These are phyloP conservation scores for Mythimna pallens DNA, from an alignment of 2,888 invertebrate species.

Conservation along the genomic window DNA sequence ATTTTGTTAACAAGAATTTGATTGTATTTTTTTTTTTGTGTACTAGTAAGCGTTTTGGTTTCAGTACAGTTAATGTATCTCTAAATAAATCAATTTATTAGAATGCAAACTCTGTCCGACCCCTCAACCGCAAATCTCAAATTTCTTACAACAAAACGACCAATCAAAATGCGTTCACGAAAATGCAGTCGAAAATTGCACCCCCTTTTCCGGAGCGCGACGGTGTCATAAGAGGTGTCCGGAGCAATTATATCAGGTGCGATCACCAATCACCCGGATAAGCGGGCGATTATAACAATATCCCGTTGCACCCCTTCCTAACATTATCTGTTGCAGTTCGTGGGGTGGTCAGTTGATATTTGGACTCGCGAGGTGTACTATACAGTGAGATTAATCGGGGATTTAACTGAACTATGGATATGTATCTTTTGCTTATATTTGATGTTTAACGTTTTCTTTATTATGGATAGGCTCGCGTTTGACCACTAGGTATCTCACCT, in stretches of 20 bases:
- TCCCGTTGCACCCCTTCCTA: constrained; percentile 46
- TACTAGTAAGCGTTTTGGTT: too few species aligned
- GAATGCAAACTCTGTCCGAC: not conserved
- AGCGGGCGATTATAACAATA: constrained; percentile 50
- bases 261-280: constrained; percentile 47
- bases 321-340: constrained; percentile 33
- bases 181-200: constrained; percentile 19
- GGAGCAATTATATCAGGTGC: constrained; percentile 50
- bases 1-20: too few species aligned
- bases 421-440: not conserved
- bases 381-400: constrained; percentile 26
- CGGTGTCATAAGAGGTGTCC: constrained; percentile 42
- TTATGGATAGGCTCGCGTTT: too few species aligned
- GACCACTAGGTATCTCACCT: too few species aligned
- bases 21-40: too few species aligned
- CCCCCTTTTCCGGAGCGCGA: constrained; percentile 7
- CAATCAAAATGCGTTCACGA: constrained; percentile 21
- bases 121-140: not conserved
- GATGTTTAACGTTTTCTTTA: not conserved
- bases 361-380: not conserved
- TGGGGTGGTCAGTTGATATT: constrained; percentile 27
- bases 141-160: not conserved
- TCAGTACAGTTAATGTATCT: too few species aligned
- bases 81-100: not conserved
- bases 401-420: constrained; percentile 4